A percentile compares a stretch with the other conserved stretches of the same genome.
phyloP scores from a whole-genome alignment of 2,888 invertebrate species.

The Trichogramma evanescens region DNA sequence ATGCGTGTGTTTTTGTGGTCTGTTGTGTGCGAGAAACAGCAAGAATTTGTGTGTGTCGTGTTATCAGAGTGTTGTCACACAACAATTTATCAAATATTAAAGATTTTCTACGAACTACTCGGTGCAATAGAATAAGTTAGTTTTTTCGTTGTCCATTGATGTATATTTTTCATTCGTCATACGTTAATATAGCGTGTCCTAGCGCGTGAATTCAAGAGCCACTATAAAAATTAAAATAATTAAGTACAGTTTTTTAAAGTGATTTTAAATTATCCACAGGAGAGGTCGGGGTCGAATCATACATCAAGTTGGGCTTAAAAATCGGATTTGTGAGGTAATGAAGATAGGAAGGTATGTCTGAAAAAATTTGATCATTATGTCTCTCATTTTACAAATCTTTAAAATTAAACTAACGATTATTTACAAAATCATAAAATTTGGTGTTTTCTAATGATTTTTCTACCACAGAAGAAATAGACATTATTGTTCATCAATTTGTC shows the following conservation, averaged over 20 bases:
- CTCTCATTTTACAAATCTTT: too few species aligned
- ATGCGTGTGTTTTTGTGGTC: conserved; percentile 30
- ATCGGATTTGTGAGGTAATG: too few species aligned
- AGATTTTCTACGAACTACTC: conserved; percentile 29
- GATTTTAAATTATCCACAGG: background rate
- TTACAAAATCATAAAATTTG: too few species aligned
- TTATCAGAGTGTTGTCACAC: conserved; percentile 16
- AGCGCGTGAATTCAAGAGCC: conserved; percentile 28
- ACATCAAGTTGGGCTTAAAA: too few species aligned
- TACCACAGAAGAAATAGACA: too few species aligned
- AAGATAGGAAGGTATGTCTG: too few species aligned
- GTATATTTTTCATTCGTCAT: conserved; percentile 2
- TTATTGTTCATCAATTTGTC: too few species aligned
- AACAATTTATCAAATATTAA: conserved; percentile 14
- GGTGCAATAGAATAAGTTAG: conserved; percentile 27
- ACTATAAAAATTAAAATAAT: conserved; percentile 25
- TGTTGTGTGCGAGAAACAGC: conserved; percentile 33
- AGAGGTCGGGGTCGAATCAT: background rate
- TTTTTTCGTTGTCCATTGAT: conserved; percentile 9
- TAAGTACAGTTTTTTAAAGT: conserved; percentile 20
- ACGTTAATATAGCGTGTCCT: conserved; percentile 23
- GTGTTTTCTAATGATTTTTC: too few species aligned
- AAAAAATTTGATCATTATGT: too few species aligned
- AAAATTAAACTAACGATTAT: too few species aligned
- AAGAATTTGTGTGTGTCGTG: conserved; percentile 28